These are phyloP conservation scores for Oreochromis tanganicae DNA, from an alignment of 2,113 vertebrate species.

Conservation along the genomic window DNA sequence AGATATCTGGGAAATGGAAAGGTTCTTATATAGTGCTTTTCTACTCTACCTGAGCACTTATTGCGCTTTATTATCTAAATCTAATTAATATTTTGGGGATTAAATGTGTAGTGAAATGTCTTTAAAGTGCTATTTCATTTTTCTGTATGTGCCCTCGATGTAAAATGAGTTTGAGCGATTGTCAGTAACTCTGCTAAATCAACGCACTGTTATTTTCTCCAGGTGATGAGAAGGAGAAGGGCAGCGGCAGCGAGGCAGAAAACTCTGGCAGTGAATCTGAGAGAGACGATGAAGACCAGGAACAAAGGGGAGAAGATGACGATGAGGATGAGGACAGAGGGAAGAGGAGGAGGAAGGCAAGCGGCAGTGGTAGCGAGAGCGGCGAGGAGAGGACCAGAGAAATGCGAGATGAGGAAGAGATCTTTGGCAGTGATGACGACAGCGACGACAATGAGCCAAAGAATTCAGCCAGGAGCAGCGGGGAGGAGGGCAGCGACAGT, in stretches of 20 bases:
- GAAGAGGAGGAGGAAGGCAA: constrained; percentile 66
- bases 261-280: constrained; percentile 78
- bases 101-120: neutral
- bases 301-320: constrained; percentile 44
- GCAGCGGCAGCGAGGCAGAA: constrained; percentile 79
- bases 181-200: neutral
- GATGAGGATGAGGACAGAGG: constrained; percentile 40
- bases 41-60: neutral
- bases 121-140: neutral
- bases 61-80: neutral
- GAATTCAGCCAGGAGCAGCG: constrained; percentile 63
- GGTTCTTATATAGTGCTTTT: neutral
- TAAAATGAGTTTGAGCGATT: neutral
- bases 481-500: constrained; percentile 62
- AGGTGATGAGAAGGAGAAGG: constrained; percentile 86
- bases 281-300: constrained; percentile 63
- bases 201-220: neutral
- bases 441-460: constrained; percentile 76
- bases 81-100: neutral
- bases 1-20: neutral
- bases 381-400: constrained; percentile 74
- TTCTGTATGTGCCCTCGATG: neutral
- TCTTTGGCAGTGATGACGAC: constrained; percentile 87
- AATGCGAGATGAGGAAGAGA: constrained; percentile 86
- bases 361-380: constrained; percentile 76